Percentiles rank a stretch among this genome's conserved stretches.
Conservation (phyloP, 2,113 vertebrate species). For the Oenanthe melanoleuca region DNA sequence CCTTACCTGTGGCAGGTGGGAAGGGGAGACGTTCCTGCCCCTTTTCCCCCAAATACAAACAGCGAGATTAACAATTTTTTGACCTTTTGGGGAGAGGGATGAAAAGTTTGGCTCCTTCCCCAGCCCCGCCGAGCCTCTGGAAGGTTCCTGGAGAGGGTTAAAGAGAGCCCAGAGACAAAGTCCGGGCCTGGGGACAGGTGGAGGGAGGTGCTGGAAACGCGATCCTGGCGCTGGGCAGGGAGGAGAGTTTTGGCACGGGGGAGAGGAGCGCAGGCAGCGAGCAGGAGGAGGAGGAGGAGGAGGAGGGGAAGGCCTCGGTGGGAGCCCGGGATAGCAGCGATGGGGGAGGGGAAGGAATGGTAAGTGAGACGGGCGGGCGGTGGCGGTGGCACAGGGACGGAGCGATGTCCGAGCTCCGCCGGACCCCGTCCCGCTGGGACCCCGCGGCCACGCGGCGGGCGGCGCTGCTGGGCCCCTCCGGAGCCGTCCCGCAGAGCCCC, state of each 20-base stretch:
- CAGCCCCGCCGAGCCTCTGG: no score
- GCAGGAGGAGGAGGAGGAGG: background rate
- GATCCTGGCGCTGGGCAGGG: background rate
- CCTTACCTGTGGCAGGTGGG: background rate
- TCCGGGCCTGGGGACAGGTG: background rate
- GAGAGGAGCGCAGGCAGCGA: background rate
- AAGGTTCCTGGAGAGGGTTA: background rate
- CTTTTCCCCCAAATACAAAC: rapidly evolving
- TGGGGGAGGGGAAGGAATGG: conserved; percentile 26
- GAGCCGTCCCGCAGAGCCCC: background rate
- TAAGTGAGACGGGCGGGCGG: background rate
- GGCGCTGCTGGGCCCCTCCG: background rate
- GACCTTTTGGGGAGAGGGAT: background rate
- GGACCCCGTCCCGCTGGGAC: background rate
- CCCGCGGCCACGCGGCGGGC: background rate
- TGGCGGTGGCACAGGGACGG: background rate
- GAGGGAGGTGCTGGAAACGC: conserved; percentile 21
- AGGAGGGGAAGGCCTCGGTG: background rate
- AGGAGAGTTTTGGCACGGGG: background rate
- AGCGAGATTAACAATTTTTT: rapidly evolving
- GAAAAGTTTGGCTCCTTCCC: rapidly evolving
- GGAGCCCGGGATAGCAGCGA: background rate
- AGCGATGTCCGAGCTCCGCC: background rate
- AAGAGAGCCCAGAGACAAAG: background rate
- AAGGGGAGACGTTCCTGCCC: background rate